A percentile compares a stretch with the other conserved stretches of the same genome.
Conservation (phyloP, 2,888 invertebrate genomes). For the Rhopalosiphum nymphaeae region DNA sequence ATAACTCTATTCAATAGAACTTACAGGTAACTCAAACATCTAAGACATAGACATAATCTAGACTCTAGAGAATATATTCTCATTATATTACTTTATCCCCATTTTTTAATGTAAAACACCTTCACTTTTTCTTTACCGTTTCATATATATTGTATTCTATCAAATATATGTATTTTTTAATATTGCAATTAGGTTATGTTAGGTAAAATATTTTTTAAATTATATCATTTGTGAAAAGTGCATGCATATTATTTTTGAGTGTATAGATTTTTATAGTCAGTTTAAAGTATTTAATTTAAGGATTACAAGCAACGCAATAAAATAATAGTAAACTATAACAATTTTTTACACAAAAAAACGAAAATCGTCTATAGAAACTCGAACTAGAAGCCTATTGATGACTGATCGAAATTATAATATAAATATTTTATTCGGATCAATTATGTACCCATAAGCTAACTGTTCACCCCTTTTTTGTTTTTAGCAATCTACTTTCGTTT, state of each 20-base stretch:
- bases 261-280: not conserved
- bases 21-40: no score
- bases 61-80: no score
- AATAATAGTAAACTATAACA: not conserved
- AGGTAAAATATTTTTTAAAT: not conserved
- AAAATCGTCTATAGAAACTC: not conserved
- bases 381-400: not conserved
- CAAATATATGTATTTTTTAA: no score
- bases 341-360: not conserved
- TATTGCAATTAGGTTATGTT: not conserved
- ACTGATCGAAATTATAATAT: constrained; percentile 45
- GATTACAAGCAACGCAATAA: not conserved
- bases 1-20: no score
- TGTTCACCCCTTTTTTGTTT: constrained; percentile 44
- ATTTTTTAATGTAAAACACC: no score
- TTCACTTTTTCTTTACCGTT: no score
- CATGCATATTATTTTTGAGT: not conserved
- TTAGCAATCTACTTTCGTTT: constrained; percentile 31
- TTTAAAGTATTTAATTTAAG: not conserved
- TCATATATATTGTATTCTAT: no score
- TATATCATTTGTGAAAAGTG: not conserved
- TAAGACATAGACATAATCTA: no score
- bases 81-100: no score
- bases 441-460: constrained; percentile 57
- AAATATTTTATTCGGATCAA: constrained; percentile 41